Evolutionary conservation across 2,888 invertebrate species (phyloP).

Genomic region (Pterostichus niger): DNA sequence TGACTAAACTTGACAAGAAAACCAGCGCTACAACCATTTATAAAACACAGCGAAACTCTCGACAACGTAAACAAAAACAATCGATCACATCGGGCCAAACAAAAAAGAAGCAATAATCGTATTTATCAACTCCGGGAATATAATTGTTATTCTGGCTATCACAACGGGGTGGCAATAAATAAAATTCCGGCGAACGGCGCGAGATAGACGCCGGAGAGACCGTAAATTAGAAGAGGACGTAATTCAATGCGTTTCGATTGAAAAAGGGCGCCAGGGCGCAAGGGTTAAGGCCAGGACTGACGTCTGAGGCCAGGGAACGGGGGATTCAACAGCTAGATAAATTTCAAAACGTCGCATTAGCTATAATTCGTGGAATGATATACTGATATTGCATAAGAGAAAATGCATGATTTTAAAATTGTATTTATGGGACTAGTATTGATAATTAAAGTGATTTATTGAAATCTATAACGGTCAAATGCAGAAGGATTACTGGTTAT

Average conservation of each 20-base stretch:
- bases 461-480: conserved; percentile 12
- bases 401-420: conserved; percentile 32
- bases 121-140: conserved; percentile 43
- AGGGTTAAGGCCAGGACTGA: conserved; percentile 13
- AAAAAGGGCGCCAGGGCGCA: conserved; percentile 27
- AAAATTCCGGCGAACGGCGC: conserved; percentile 8
- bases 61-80: conserved; percentile 51
- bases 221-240: conserved; percentile 34
- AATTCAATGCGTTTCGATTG: conserved; percentile 41
- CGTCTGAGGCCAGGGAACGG: not conserved
- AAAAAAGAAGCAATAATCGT: conserved; percentile 46
- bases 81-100: conserved; percentile 24
- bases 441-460: conserved; percentile 18
- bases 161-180: conserved; percentile 13
- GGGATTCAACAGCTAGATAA: conserved; percentile 39
- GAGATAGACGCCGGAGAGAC: conserved; percentile 12
- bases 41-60: conserved; percentile 25
- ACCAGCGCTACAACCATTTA: conserved; percentile 34
- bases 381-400: conserved; percentile 4
- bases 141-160: conserved; percentile 48
- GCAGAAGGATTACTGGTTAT: not conserved
- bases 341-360: conserved; percentile 33
- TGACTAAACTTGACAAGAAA: conserved; percentile 44
- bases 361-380: conserved; percentile 8
- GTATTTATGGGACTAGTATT: not conserved